phyloP scores from a whole-genome alignment of 2,797 vertebrate genomes.

The Chromobotia macracanthus region DNA sequence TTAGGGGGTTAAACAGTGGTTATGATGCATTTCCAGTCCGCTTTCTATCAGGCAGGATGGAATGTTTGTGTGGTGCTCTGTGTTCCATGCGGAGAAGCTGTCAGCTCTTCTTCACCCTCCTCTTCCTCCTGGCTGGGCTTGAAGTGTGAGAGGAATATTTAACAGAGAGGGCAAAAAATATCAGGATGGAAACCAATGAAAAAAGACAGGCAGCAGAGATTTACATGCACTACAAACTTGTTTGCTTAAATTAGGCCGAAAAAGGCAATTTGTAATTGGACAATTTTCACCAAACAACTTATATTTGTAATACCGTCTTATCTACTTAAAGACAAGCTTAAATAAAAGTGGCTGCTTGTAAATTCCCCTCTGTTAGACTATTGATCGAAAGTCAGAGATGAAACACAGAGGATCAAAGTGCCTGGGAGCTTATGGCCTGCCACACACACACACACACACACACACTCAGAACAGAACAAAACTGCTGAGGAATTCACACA shows the following conservation, averaged over 20 bases:
- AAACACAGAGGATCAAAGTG: conserved; percentile 30
- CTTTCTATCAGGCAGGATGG: conserved; percentile 18
- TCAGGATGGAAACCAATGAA: not conserved
- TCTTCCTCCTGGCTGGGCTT: conserved; percentile 24
- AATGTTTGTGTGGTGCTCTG: conserved; percentile 25
- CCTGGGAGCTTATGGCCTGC: conserved; percentile 12
- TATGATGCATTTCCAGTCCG: conserved; percentile 20
- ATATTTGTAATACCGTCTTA: not conserved
- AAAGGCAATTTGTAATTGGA: not conserved
- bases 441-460: not conserved
- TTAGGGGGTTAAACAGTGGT: not conserved
- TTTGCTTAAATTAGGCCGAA: not conserved
- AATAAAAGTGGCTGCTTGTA: not conserved
- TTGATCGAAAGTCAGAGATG: conserved; percentile 31
- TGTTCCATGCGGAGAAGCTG: conserved; percentile 34
- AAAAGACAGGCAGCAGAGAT: conserved; percentile 1
- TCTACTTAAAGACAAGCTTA: not conserved
- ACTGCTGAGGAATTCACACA: not conserved
- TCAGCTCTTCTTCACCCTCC: conserved; percentile 40
- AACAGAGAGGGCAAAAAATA: not conserved
- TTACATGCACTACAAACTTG: not conserved
- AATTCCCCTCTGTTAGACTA: conserved; percentile 6
- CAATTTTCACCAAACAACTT: not conserved
- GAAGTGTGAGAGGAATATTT: conserved; percentile 50
- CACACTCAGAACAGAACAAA: too few species aligned